Conservation (phyloP, 2,113 vertebrate species). For the Leptodactylus fuscus region DNA sequence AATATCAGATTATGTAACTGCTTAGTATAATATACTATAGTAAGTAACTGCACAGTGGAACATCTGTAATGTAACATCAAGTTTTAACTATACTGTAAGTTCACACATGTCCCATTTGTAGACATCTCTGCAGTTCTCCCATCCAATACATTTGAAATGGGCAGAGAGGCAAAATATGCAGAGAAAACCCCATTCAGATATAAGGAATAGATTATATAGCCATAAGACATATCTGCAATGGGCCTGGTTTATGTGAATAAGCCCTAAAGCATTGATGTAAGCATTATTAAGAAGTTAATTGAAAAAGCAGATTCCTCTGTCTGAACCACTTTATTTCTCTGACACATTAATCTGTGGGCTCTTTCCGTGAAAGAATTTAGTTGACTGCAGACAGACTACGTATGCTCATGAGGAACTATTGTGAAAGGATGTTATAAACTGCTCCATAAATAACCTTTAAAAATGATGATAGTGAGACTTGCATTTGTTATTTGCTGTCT, state of each 20-base stretch:
- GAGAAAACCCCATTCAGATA: neutral
- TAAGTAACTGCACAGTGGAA: too few relatives aligned
- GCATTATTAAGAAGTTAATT: neutral
- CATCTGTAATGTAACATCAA: too few relatives aligned
- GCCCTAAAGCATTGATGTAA: neutral
- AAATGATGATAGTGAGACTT: neutral
- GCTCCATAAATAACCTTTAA: conserved; percentile 38
- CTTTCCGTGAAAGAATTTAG: neutral
- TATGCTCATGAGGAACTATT: conserved; percentile 18
- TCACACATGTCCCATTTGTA: too few relatives aligned
- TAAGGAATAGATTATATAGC: neutral
- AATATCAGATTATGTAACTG: too few relatives aligned
- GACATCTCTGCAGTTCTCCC: too few relatives aligned
- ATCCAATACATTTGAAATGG: too few relatives aligned
- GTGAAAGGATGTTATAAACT: conserved; percentile 25
- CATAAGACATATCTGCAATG: neutral
- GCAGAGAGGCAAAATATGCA: too few relatives aligned
- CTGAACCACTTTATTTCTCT: neutral
- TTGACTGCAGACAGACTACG: neutral
- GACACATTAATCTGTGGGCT: neutral
- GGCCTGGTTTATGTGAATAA: neutral
- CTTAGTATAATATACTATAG: too few relatives aligned
- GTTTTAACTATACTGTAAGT: too few relatives aligned
- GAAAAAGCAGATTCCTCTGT: neutral
- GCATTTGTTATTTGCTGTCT: conserved; percentile 8